These are phyloP conservation scores for Lepidocyrtinus sp. DNA, from an alignment of 2,888 invertebrate genomes.

Conservation along the genomic window DNA sequence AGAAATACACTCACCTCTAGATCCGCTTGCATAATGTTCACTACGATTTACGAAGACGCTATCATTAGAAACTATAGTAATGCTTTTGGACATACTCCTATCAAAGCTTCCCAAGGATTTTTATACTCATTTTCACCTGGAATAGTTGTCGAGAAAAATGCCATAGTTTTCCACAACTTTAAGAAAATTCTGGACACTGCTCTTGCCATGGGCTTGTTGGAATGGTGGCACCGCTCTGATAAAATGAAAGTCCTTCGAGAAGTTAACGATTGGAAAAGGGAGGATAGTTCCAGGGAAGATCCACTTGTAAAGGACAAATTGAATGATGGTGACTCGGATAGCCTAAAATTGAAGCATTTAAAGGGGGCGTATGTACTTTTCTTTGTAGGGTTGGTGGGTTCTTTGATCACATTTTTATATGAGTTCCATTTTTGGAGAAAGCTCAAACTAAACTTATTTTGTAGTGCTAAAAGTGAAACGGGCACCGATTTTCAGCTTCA, in stretches of 20 bases:
- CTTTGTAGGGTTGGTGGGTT: too few species aligned
- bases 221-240: neutral
- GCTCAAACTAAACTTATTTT: too few species aligned
- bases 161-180: neutral
- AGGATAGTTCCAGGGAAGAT: too few species aligned
- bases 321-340: too few species aligned
- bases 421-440: too few species aligned
- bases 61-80: neutral
- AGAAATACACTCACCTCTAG: neutral
- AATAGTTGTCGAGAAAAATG: neutral
- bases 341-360: too few species aligned
- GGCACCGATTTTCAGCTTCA: too few species aligned
- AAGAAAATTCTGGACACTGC: neutral
- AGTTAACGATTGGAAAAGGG: neutral
- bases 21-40: slow-evolving; percentile 27
- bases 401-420: too few species aligned
- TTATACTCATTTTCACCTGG: neutral
- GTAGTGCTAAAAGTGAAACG: too few species aligned
- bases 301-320: too few species aligned
- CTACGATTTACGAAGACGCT: neutral
- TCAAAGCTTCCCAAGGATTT: neutral
- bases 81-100: neutral
- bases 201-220: neutral
- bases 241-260: neutral
- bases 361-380: too few species aligned